These are phyloP conservation scores for Hemichromis elongatus DNA, from an alignment of 2,113 vertebrate genomes.

Conservation along the genomic window DNA sequence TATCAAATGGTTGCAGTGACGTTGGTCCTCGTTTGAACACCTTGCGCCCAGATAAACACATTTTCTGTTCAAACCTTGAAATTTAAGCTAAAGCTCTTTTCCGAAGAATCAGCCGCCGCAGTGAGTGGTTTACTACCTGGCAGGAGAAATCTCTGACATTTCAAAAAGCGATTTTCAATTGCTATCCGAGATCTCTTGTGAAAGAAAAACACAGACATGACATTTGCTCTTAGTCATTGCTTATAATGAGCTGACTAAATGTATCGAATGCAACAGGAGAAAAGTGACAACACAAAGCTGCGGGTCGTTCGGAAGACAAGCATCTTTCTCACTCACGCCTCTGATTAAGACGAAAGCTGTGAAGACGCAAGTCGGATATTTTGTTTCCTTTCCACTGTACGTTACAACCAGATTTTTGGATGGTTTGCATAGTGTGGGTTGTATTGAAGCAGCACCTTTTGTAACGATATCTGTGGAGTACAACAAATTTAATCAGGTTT, in stretches of 20 bases:
- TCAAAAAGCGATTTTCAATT: not conserved
- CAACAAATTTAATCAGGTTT: not conserved
- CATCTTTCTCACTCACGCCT: not conserved
- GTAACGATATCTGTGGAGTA: fast-evolving
- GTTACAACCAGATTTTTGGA: not conserved
- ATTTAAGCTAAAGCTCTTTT: not conserved
- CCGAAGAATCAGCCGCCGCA: not conserved
- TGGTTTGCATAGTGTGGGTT: not conserved
- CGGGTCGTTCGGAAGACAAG: not conserved
- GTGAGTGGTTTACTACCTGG: not conserved
- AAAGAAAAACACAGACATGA: not conserved
- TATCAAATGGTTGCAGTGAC: fast-evolving
- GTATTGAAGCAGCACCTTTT: not conserved
- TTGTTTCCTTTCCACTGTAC: not conserved
- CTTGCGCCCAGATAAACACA: not conserved
- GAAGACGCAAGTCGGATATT: not conserved
- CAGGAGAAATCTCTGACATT: not conserved
- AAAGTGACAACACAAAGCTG: not conserved
- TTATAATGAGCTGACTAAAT: not conserved
- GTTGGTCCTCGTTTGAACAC: not conserved
- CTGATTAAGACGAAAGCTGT: not conserved
- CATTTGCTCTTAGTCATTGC: not conserved
- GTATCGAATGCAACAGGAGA: not conserved
- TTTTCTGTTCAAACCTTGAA: not conserved
- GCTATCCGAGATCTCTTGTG: not conserved